A percentile compares a stretch with the other conserved stretches of the same genome.
Conservation (phyloP, 2,888 invertebrate species). For the Salticus scenicus region DNA sequence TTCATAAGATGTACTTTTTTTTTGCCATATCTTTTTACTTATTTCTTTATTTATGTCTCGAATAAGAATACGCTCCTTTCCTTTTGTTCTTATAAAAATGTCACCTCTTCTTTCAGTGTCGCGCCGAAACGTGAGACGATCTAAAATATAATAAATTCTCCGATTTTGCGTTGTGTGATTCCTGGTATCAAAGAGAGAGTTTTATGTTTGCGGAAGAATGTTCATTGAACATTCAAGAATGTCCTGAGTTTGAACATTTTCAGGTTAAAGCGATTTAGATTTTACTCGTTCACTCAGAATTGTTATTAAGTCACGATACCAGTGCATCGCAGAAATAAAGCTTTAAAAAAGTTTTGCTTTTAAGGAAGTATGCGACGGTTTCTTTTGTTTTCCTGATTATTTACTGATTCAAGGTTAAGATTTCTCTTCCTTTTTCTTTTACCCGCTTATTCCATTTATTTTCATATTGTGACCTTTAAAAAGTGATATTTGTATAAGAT, state of each 20-base stretch:
- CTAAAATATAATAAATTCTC: too few species aligned
- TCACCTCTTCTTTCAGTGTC: too few species aligned
- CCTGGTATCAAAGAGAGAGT: too few species aligned
- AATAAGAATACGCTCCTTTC: too few species aligned
- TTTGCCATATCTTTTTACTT: too few species aligned
- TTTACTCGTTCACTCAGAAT: background rate
- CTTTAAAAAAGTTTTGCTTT: background rate
- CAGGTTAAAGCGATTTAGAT: background rate
- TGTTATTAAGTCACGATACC: slow-evolving; percentile 2
- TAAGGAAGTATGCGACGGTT: background rate
- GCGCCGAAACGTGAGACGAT: too few species aligned
- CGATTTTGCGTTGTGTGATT: too few species aligned
- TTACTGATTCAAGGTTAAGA: background rate
- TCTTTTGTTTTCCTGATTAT: background rate
- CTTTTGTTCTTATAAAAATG: too few species aligned
- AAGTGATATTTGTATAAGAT: background rate
- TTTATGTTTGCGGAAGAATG: background rate
- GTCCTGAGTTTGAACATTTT: background rate
- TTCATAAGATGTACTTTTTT: too few species aligned
- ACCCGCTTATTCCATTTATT: background rate
- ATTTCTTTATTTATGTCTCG: too few species aligned
- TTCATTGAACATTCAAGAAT: background rate
- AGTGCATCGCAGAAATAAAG: background rate
- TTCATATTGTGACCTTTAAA: background rate
- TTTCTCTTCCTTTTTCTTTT: background rate